Base-by-base conservation (phyloP, 2,797 vertebrate species). In the Naso thynnoides region DNA sequence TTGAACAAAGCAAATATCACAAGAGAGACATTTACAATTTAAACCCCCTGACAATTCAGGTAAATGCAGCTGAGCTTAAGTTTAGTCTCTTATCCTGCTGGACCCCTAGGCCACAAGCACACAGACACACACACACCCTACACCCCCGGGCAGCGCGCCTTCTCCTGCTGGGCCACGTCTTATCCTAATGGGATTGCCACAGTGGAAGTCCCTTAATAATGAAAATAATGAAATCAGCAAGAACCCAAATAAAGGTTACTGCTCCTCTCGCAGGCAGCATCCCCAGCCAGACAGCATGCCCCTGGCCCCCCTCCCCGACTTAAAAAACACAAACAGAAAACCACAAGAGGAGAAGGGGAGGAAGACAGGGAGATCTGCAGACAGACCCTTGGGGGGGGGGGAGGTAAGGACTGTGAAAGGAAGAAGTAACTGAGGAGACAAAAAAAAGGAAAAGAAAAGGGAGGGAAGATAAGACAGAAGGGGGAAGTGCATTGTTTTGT, bases 101-200 rank as follows among this genome's bases (percentile, higher is more conserved):
- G 61, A 79, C 73, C 62, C 31, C 15, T 45, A 70, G 5, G 5
- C 58, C 45, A 71, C 58, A 66, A 70, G 73, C 61, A 27, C 74
- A 61, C 70, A 78, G 7, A 66, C 65, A 73, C 76, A 67, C 76
- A 68, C 53, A 64, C 70, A 60, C 76, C 52, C 59, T 1, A 59
- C 78, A 79, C 81, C 84, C 75, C 65, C 76, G 88, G 80, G 84
- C 87, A 65, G 75, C 63, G 48, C 56, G 52, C 84, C 81, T 68
- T 79, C 74, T 87, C 92, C 90, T 60, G 82, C 90, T 90, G 89
- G 85, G 91, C 86, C 65, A 50, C 55, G 77, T 91, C 87, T 91
- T 86, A 89, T 83, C 81, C 90, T 93, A 92, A 94, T 91, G 89
- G 89, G 93, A 94, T 94, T 93, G 88, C 82, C 88, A 92, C 49